Evolutionary conservation across 1,140 invertebrate genomes (phyloP).

Genomic region (Hyposmocoma kahamanoa): DNA sequence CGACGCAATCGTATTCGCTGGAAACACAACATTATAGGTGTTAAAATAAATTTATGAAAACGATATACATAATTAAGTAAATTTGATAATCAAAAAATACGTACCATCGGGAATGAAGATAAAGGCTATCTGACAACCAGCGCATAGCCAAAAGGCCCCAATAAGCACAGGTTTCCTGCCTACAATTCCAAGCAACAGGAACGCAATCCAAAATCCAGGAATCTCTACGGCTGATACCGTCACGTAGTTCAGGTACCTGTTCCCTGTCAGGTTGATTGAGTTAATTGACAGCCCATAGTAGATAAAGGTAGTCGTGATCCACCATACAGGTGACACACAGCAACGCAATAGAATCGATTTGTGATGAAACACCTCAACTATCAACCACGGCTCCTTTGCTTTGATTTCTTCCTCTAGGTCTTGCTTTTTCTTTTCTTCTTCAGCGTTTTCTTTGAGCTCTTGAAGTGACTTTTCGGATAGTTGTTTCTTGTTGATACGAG

Average conservation of each 20-base stretch:
- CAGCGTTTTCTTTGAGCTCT: slow-evolving; percentile 19
- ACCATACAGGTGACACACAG: slow-evolving; percentile 77
- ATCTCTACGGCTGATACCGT: slow-evolving; percentile 77
- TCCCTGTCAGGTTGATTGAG: slow-evolving; percentile 79
- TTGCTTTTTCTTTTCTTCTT: slow-evolving; percentile 4
- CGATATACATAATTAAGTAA: too few species aligned
- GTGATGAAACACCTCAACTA: slow-evolving; percentile 71
- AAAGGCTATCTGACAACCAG: slow-evolving; percentile 15
- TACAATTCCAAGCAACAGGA: slow-evolving; percentile 73
- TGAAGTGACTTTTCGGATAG: slow-evolving; percentile 71
- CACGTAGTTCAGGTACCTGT: slow-evolving; percentile 77
- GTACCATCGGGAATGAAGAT: slow-evolving; percentile 8
- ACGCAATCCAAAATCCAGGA: slow-evolving; percentile 77
- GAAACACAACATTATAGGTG: too few species aligned
- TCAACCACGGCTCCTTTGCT: slow-evolving; percentile 28
- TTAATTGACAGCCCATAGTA: slow-evolving; percentile 86
- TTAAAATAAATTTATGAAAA: too few species aligned
- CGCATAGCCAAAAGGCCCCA: slow-evolving; percentile 14
- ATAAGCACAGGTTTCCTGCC: slow-evolving; percentile 62
- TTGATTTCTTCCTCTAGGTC: slow-evolving; percentile 16
- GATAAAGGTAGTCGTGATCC: slow-evolving; percentile 79
- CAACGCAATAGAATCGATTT: slow-evolving; percentile 73
- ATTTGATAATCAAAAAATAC: too few species aligned
- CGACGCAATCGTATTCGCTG: too few species aligned
- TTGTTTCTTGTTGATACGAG: slow-evolving; percentile 77